Conservation (phyloP, 2,113 vertebrate genomes). For the Globicephala melas region DNA sequence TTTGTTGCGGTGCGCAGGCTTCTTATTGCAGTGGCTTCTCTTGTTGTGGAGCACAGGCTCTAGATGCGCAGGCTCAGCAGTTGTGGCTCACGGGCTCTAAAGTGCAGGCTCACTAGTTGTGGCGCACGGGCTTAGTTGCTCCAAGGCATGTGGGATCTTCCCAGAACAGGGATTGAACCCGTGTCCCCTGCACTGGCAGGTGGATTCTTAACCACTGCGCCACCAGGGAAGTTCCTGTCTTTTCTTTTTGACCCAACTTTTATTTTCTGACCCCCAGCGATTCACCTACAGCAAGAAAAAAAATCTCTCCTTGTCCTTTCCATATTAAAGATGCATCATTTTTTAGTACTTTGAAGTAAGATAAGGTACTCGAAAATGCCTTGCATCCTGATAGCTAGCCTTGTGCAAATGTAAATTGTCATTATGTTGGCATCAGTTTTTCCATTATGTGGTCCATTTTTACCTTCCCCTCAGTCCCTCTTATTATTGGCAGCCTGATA, state of each 20-base stretch:
- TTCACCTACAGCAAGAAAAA: not conserved
- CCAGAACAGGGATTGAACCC: too few relatives aligned
- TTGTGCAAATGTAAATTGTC: not conserved
- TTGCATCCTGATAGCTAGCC: not conserved
- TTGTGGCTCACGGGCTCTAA: too few relatives aligned
- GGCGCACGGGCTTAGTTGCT: too few relatives aligned
- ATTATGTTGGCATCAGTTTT: not conserved
- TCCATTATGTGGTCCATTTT: not conserved
- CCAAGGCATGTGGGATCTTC: too few relatives aligned
- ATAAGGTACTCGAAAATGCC: not conserved
- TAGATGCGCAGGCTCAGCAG: too few relatives aligned
- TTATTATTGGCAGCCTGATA: not conserved
- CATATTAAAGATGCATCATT: not conserved
- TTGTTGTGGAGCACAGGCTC: too few relatives aligned
- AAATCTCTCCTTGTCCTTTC: not conserved
- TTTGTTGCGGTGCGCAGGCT: too few relatives aligned
- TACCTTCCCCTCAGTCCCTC: not conserved
- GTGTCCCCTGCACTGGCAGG: too few relatives aligned
- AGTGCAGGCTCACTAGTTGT: too few relatives aligned
- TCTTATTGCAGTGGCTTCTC: too few relatives aligned
- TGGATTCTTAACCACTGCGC: too few relatives aligned
- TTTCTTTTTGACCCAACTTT: not conserved
- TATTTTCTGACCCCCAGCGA: not conserved
- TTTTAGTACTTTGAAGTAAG: not conserved
- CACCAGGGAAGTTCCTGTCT: too few relatives aligned